Percentiles rank a stretch among this genome's conserved stretches.
Evolutionary conservation across 2,797 vertebrate species (phyloP).

Genomic region (Myripristis jacobus): DNA sequence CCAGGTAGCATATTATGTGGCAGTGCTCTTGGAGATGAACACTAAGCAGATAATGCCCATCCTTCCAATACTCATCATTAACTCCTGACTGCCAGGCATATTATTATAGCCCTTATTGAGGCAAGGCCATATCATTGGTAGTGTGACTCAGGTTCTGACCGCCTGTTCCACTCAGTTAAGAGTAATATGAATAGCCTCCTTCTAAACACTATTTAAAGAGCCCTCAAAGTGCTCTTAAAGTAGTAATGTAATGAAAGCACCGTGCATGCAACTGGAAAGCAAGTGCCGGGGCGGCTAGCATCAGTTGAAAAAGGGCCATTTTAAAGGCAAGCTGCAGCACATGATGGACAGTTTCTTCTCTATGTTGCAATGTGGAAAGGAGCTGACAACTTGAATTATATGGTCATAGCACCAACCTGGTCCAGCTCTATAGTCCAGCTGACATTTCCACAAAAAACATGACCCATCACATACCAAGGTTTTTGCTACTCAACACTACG

Average conservation of each 20-base stretch:
- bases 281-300: slow-evolving; percentile 47
- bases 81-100: slow-evolving; percentile 73
- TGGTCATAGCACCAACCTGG: slow-evolving; percentile 61
- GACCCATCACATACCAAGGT: slow-evolving; percentile 64
- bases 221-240: slow-evolving; percentile 71
- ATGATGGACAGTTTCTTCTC: slow-evolving; percentile 72
- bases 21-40: slow-evolving; percentile 83
- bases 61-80: slow-evolving; percentile 84
- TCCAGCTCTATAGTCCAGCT: slow-evolving; percentile 58
- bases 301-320: slow-evolving; percentile 62
- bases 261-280: slow-evolving; percentile 69
- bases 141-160: slow-evolving; percentile 65
- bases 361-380: slow-evolving; percentile 63
- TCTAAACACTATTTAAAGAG: slow-evolving; percentile 74
- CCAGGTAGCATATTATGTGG: slow-evolving; percentile 84
- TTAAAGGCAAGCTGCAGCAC: slow-evolving; percentile 53
- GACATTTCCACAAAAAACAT: slow-evolving; percentile 74
- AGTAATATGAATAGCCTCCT: slow-evolving; percentile 61
- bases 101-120: slow-evolving; percentile 60
- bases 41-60: slow-evolving; percentile 83
- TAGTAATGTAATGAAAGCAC: slow-evolving; percentile 72
- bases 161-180: slow-evolving; percentile 73
- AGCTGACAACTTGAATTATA: slow-evolving; percentile 80
- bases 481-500: slow-evolving; percentile 41
- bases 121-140: slow-evolving; percentile 54